Percentiles rank a stretch among this genome's conserved stretches.
Conservation (phyloP, 2,113 vertebrate genomes). For the Hiodon tergisus region DNA sequence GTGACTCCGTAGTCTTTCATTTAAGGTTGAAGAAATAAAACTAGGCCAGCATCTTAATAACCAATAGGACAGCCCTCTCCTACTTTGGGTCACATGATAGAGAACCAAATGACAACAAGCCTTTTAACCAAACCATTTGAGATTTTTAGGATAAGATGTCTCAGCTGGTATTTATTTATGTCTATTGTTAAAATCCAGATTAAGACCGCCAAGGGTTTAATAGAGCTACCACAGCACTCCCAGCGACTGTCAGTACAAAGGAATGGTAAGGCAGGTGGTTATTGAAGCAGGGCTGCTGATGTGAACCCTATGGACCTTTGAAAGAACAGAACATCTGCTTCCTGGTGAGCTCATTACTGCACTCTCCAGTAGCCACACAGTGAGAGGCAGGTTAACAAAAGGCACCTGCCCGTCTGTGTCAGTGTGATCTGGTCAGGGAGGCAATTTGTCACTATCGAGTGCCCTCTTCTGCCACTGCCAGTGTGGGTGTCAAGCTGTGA, state of each 20-base stretch:
- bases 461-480: neutral
- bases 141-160: constrained; percentile 13
- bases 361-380: constrained; percentile 2
- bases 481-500: neutral
- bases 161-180: constrained; percentile 14
- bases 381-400: neutral
- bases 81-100: neutral
- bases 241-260: constrained; percentile 17
- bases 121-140: neutral
- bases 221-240: constrained; percentile 13
- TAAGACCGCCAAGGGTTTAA: constrained; percentile 7
- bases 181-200: constrained; percentile 1
- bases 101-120: neutral
- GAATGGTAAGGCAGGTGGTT: neutral
- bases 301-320: neutral
- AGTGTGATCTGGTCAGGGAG: neutral
- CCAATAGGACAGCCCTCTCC: neutral
- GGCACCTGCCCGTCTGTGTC: neutral
- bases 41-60: neutral
- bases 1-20: neutral
- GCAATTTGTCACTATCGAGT: neutral
- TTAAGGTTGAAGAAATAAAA: constrained; percentile 6
- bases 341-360: neutral
- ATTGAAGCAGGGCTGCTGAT: neutral
- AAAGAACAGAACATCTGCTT: neutral